phyloP scores from a whole-genome alignment of 1,140 invertebrate genomes.

The Calosoma granatense region DNA sequence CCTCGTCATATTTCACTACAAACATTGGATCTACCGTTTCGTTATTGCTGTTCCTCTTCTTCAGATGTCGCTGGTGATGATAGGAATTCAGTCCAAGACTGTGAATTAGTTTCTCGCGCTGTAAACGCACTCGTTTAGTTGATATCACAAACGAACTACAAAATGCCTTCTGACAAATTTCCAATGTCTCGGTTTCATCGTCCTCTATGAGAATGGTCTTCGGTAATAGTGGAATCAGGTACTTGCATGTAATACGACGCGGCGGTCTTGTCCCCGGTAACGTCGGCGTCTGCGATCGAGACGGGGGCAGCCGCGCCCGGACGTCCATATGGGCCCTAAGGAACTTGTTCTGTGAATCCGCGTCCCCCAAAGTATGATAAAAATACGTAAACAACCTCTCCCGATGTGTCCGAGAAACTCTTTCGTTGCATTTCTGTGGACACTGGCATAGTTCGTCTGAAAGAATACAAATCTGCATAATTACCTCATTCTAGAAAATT shows the following conservation, averaged over 20 bases:
- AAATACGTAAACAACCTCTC: conserved; percentile 38
- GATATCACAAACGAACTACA: conserved; percentile 42
- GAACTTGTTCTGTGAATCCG: conserved; percentile 36
- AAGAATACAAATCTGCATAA: conserved; percentile 19
- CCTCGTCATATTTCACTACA: not conserved
- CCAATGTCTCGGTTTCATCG: conserved; percentile 24
- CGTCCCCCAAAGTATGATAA: conserved; percentile 34
- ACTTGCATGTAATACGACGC: conserved; percentile 39
- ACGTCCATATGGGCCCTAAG: conserved; percentile 37
- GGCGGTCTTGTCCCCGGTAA: conserved; percentile 27
- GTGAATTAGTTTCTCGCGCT: conserved; percentile 39
- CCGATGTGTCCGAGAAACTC: conserved; percentile 34
- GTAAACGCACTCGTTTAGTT: conserved; percentile 39
- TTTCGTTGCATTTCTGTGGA: conserved; percentile 41
- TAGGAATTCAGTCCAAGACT: conserved; percentile 32
- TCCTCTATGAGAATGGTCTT: not conserved
- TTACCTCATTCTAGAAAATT: no score
- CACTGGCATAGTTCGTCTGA: conserved; percentile 41
- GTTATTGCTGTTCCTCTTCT: conserved; percentile 2
- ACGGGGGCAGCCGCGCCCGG: conserved; percentile 27
- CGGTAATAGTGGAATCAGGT: conserved; percentile 33
- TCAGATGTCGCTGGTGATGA: conserved; percentile 24
- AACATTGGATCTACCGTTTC: conserved; percentile 18
- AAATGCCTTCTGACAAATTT: conserved; percentile 44
- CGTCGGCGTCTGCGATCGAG: conserved; percentile 24